Conservation (phyloP, 2,888 invertebrate species). For the Drosophila paucipuncta region DNA sequence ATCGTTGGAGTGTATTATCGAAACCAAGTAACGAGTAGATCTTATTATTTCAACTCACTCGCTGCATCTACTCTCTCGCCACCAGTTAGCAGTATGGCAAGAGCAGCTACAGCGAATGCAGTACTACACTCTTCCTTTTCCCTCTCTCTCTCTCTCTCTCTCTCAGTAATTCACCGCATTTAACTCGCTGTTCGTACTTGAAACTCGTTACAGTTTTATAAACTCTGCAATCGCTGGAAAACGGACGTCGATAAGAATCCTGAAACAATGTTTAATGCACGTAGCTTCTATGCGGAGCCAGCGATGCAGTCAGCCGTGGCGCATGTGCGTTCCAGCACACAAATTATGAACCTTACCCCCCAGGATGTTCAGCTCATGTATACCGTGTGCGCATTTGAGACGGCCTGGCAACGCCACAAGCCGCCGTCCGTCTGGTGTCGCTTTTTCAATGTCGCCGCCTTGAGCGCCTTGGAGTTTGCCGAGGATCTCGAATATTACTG, state of each 20-base stretch:
- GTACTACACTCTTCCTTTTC: not conserved
- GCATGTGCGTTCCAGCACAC: slow-evolving; percentile 87
- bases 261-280: slow-evolving; percentile 87
- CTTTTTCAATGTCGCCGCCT: slow-evolving; percentile 88
- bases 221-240: slow-evolving; percentile 90
- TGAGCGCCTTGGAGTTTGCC: slow-evolving; percentile 89
- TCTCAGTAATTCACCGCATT: not conserved
- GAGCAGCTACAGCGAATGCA: not conserved
- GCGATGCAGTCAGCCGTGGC: slow-evolving; percentile 86
- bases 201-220: slow-evolving; percentile 89
- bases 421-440: slow-evolving; percentile 92
- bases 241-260: slow-evolving; percentile 90
- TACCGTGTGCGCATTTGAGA: slow-evolving; percentile 92
- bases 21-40: not conserved
- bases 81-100: not conserved
- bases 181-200: slow-evolving; percentile 53
- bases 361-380: slow-evolving; percentile 89
- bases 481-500: slow-evolving; percentile 93
- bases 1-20: not conserved
- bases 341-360: slow-evolving; percentile 87
- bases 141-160: not conserved
- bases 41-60: not conserved
- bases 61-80: not conserved
- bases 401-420: slow-evolving; percentile 89
- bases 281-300: slow-evolving; percentile 86